These are phyloP conservation scores for Saxidomus purpurata DNA, from an alignment of 1,140 invertebrate species.

Conservation along the genomic window DNA sequence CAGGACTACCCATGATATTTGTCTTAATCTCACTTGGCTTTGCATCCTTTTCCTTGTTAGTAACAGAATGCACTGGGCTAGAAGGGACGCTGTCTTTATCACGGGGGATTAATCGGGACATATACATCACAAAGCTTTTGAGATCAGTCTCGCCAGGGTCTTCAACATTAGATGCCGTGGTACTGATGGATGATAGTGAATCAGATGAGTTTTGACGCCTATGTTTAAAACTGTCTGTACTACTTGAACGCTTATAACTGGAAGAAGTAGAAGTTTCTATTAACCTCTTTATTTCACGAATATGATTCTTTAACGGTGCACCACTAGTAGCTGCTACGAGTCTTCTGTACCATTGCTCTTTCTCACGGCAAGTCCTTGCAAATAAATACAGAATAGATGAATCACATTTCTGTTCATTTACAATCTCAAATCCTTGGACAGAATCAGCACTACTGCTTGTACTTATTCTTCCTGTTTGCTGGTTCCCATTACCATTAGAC, in stretches of 20 bases:
- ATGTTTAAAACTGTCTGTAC: slow-evolving; percentile 69
- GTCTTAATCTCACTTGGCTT: slow-evolving; percentile 29
- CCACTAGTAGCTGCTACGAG: slow-evolving; percentile 81
- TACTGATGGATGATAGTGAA: slow-evolving; percentile 72
- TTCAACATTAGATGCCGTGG: slow-evolving; percentile 62
- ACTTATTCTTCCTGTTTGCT: slow-evolving; percentile 11
- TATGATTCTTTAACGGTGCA: slow-evolving; percentile 77
- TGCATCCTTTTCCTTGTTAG: slow-evolving; percentile 5
- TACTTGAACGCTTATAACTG: slow-evolving; percentile 54
- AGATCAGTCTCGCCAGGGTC: slow-evolving; percentile 50
- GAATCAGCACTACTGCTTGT: slow-evolving; percentile 64
- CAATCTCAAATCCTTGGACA: slow-evolving; percentile 80
- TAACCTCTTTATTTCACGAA: slow-evolving; percentile 78
- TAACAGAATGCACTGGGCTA: slow-evolving; percentile 47
- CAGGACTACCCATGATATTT: slow-evolving; percentile 26
- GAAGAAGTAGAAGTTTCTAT: slow-evolving; percentile 57
- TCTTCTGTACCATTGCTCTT: slow-evolving; percentile 94
- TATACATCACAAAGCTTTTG: slow-evolving; percentile 79
- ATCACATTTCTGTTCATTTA: slow-evolving; percentile 80
- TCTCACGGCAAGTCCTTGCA: slow-evolving; percentile 93
- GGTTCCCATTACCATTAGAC: not conserved
- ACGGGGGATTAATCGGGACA: slow-evolving; percentile 82
- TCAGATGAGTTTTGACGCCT: slow-evolving; percentile 80
- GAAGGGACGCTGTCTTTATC: slow-evolving; percentile 56
- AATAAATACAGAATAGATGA: slow-evolving; percentile 90